Evolutionary conservation across 2,888 invertebrate genomes (phyloP).

Genomic region (Rhopalosiphum nymphaeae): DNA sequence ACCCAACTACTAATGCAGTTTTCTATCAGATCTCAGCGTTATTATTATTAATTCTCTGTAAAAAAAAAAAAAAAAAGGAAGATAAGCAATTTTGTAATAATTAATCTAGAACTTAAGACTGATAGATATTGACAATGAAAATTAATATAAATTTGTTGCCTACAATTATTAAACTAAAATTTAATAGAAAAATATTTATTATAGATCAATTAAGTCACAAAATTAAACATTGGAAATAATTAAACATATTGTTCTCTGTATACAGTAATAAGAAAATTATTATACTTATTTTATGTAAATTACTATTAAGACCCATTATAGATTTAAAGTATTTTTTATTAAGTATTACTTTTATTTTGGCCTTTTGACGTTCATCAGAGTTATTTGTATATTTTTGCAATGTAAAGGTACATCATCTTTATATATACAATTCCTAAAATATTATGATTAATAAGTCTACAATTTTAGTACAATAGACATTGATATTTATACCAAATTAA

Average conservation of each 20-base stretch:
- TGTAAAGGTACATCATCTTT: background rate
- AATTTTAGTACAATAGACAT: background rate
- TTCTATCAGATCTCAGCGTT: constrained; percentile 65
- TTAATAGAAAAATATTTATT: constrained; percentile 21
- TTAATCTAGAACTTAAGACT: constrained; percentile 64
- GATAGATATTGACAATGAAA: constrained; percentile 55
- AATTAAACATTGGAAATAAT: background rate
- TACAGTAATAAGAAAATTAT: background rate
- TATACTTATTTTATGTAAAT: constrained; percentile 27
- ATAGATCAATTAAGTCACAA: background rate
- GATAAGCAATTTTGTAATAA: constrained; percentile 58
- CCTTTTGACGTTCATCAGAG: constrained; percentile 41
- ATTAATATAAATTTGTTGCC: constrained; percentile 24
- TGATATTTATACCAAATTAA: background rate
- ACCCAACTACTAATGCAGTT: constrained; percentile 63
- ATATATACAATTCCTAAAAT: background rate
- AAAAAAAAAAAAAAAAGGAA: background rate
- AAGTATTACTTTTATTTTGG: constrained; percentile 32
- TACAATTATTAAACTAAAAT: constrained; percentile 10
- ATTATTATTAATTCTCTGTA: constrained; percentile 57
- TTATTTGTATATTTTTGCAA: constrained; percentile 13
- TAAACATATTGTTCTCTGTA: constrained; percentile 29
- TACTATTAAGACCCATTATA: constrained; percentile 31
- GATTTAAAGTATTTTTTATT: constrained; percentile 52
- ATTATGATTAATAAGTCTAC: background rate